Evolutionary conservation across 2,797 vertebrate genomes (phyloP).

Genomic region (Eospalax fontanierii): DNA sequence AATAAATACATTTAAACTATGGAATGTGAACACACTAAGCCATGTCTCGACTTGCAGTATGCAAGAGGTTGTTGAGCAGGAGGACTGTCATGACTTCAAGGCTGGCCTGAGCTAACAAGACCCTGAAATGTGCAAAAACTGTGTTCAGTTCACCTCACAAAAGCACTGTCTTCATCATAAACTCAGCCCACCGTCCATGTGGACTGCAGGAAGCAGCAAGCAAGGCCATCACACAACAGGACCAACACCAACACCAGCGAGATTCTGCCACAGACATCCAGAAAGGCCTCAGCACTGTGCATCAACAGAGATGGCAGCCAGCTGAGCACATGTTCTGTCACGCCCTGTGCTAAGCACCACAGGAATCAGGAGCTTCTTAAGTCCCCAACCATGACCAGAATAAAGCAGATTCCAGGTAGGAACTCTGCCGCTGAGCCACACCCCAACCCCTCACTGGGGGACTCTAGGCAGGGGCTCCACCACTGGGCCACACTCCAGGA

Average conservation of each 20-base stretch:
- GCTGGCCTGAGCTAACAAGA: neutral
- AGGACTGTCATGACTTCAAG: too few species aligned
- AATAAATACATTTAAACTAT: neutral
- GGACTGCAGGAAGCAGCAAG: neutral
- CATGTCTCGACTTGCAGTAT: too few species aligned
- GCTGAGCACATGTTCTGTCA: too few species aligned
- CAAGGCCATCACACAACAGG: neutral
- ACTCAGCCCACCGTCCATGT: neutral
- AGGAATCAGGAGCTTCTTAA: too few species aligned
- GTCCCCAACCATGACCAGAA: neutral
- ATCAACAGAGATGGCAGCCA: neutral
- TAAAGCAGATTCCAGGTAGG: neutral
- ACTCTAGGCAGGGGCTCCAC: neutral
- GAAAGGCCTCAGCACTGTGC: neutral
- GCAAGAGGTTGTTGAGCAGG: too few species aligned
- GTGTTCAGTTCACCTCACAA: neutral
- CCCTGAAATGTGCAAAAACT: neutral
- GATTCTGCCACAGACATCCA: accelerated
- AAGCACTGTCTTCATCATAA: neutral
- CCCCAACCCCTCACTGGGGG: neutral
- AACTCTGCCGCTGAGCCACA: neutral
- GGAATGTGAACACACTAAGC: too few species aligned
- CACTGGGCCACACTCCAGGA: too few species aligned
- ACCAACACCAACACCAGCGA: accelerated
- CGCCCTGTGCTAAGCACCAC: neutral